Conservation (phyloP, 2,888 invertebrate genomes). For the Acleris laterana region DNA sequence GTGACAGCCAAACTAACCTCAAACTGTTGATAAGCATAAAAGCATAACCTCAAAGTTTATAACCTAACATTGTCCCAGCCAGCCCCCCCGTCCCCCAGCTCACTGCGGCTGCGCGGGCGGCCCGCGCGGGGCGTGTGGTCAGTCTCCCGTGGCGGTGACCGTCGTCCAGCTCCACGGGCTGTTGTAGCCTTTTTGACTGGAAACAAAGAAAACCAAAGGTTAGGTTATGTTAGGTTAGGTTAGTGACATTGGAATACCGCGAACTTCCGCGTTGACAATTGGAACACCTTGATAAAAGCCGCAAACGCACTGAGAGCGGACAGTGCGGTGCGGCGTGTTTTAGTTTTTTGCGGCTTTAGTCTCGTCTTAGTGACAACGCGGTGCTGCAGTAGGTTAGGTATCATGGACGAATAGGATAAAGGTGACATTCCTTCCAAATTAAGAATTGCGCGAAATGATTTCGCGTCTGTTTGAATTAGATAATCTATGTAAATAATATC, state of each 20-base stretch:
- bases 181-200: conserved; percentile 86
- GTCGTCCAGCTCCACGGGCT: conserved; percentile 87
- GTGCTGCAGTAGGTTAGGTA: too few relatives aligned
- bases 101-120: conserved; percentile 74
- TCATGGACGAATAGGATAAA: too few relatives aligned
- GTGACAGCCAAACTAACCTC: conserved; percentile 7
- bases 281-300: too few relatives aligned
- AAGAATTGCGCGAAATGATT: too few relatives aligned
- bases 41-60: conserved; percentile 22
- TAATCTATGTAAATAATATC: too few relatives aligned
- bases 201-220: conserved; percentile 49
- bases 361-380: too few relatives aligned
- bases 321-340: too few relatives aligned
- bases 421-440: too few relatives aligned
- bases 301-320: too few relatives aligned
- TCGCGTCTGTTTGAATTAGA: too few relatives aligned
- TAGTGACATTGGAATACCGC: neutral
- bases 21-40: conserved; percentile 10
- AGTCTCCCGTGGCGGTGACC: conserved; percentile 87
- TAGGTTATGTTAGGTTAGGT: conserved; percentile 13
- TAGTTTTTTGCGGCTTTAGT: too few relatives aligned
- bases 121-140: conserved; percentile 85
- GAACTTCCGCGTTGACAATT: too few relatives aligned
- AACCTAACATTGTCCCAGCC: conserved; percentile 24
- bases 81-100: conserved; percentile 49